Evolutionary conservation across 2,797 vertebrate genomes (phyloP).

Genomic region (Pelochelys cantorii): DNA sequence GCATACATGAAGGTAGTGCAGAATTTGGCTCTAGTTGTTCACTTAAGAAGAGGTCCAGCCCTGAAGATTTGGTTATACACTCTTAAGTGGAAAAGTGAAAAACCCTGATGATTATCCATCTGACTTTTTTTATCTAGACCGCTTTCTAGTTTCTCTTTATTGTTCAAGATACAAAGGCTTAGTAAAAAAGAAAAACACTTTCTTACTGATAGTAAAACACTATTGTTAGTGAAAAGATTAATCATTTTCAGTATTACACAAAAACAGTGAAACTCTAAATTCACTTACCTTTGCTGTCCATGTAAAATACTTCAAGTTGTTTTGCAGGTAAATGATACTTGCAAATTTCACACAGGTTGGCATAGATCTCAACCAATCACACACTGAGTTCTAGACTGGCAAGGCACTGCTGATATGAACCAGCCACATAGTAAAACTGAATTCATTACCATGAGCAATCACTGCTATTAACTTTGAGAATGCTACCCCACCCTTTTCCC

Average conservation of each 20-base stretch:
- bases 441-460: background rate
- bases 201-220: background rate
- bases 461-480: background rate
- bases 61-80: background rate
- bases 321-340: slow-evolving; percentile 27
- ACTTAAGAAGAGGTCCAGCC: background rate
- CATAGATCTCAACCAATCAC: slow-evolving; percentile 1
- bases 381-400: slow-evolving; percentile 1
- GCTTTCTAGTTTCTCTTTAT: background rate
- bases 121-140: background rate
- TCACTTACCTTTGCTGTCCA: slow-evolving; percentile 21
- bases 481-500: background rate
- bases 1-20: background rate
- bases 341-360: background rate
- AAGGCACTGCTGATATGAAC: background rate
- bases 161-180: background rate
- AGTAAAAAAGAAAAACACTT: background rate
- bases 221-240: no score
- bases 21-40: background rate
- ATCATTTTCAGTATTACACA: slow-evolving; percentile 6
- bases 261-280: slow-evolving; percentile 16
- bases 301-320: slow-evolving; percentile 27
- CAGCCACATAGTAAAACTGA: background rate
- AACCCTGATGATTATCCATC: background rate
- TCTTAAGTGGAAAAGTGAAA: background rate